phyloP scores from a whole-genome alignment of 2,113 vertebrate species.

The Elaphurus davidianus region DNA sequence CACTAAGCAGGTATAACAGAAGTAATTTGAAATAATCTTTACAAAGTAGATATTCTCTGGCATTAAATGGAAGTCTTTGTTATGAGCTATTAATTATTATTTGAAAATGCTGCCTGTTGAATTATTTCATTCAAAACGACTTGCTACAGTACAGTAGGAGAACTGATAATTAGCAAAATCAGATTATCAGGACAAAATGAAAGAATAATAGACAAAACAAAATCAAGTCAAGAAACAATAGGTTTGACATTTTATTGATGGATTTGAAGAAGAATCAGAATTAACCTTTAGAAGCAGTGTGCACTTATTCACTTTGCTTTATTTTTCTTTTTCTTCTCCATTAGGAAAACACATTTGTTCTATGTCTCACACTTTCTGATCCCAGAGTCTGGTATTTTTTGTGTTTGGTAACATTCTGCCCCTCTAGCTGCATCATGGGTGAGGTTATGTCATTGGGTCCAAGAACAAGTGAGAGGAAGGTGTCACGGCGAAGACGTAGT shows the following conservation, averaged over 20 bases:
- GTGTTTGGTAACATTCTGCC: neutral
- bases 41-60: neutral
- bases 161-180: slow-evolving; percentile 24
- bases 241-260: slow-evolving; percentile 2
- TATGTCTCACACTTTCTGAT: neutral
- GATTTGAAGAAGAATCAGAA: slow-evolving; percentile 5
- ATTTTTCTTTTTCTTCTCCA: neutral
- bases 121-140: slow-evolving; percentile 36
- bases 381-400: neutral
- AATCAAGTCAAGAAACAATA: slow-evolving; percentile 20
- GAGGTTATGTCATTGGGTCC: neutral
- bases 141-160: slow-evolving; percentile 17
- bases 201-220: neutral
- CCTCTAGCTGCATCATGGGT: neutral
- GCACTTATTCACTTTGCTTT: neutral
- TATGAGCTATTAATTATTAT: neutral
- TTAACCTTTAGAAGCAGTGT: neutral
- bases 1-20: neutral
- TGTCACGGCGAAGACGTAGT: neutral
- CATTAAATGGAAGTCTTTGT: neutral
- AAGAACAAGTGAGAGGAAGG: neutral
- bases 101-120: neutral
- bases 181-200: neutral
- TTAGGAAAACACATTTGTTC: neutral
- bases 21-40: neutral